A percentile compares a stretch with the other conserved stretches of the same genome.
Evolutionary conservation across 2,888 invertebrate genomes (phyloP).

Genomic region (Odontocerum albicorne): DNA sequence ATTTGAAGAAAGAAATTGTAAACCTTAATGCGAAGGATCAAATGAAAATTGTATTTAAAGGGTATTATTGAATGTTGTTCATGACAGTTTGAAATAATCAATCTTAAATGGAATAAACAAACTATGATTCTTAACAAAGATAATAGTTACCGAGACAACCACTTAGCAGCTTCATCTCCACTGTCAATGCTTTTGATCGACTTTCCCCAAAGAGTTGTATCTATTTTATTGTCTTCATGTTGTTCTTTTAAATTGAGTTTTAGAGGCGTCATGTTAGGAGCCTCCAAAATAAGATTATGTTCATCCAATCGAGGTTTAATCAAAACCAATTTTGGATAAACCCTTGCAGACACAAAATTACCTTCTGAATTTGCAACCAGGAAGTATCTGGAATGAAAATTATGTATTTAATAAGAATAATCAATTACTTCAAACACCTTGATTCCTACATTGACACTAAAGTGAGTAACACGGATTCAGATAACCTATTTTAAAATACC

Average conservation of each 20-base stretch:
- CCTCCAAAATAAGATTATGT: constrained; percentile 56
- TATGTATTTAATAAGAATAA: too few relatives aligned
- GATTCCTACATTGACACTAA: too few relatives aligned
- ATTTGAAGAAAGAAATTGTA: too few relatives aligned
- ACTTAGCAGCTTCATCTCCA: constrained; percentile 69
- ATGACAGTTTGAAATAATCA: too few relatives aligned
- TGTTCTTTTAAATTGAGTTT: constrained; percentile 52
- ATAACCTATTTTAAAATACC: too few relatives aligned
- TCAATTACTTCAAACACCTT: too few relatives aligned
- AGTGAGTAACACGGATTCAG: too few relatives aligned
- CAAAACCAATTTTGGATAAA: constrained; percentile 57
- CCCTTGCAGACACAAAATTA: constrained; percentile 61
- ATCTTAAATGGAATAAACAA: too few relatives aligned
- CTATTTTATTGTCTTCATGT: constrained; percentile 38
- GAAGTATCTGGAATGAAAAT: constrained; percentile 57
- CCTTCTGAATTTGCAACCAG: constrained; percentile 60
- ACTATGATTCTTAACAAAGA: too few relatives aligned
- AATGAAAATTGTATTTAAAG: too few relatives aligned
- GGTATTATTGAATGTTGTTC: too few relatives aligned
- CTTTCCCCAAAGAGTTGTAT: constrained; percentile 60
- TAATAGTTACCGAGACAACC: constrained; percentile 63
- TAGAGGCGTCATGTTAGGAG: constrained; percentile 58
- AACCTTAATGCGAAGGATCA: too few relatives aligned
- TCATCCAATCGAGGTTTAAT: constrained; percentile 54
- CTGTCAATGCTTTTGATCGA: constrained; percentile 68